phyloP scores from a whole-genome alignment of 2,797 vertebrate species.

The Myotis myotis region DNA sequence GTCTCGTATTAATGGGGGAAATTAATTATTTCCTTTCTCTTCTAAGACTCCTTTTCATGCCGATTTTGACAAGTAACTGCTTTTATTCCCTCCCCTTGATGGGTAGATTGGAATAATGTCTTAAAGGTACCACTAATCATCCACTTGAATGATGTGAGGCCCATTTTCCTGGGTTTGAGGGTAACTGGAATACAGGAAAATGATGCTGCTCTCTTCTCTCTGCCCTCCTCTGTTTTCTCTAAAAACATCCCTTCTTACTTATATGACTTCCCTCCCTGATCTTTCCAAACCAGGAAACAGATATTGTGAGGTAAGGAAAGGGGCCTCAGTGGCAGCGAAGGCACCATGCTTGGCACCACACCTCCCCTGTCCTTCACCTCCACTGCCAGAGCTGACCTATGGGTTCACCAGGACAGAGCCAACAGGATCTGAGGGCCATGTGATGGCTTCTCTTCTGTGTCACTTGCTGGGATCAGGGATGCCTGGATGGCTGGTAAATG shows the following conservation, averaged over 20 bases:
- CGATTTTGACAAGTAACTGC: slow-evolving; percentile 68
- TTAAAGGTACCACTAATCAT: slow-evolving; percentile 57
- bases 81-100: background rate
- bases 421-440: background rate
- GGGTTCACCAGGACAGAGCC: background rate
- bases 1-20: slow-evolving; percentile 68
- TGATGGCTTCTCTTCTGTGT: background rate
- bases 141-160: slow-evolving; percentile 38
- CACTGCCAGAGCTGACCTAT: too few species aligned
- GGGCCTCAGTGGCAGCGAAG: background rate
- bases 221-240: background rate
- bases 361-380: accelerated
- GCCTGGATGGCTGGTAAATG: background rate
- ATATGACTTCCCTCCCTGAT: background rate
- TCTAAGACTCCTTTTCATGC: slow-evolving; percentile 45
- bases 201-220: slow-evolving; percentile 32
- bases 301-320: background rate
- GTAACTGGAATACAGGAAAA: slow-evolving; percentile 38
- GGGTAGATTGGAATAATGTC: slow-evolving; percentile 47
- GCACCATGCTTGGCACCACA: accelerated
- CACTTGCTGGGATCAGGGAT: too few species aligned
- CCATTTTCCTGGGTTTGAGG: slow-evolving; percentile 24
- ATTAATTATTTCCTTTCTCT: slow-evolving; percentile 68
- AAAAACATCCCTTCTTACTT: background rate
- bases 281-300: background rate